Evolutionary conservation across 2,888 invertebrate genomes (phyloP).

Genomic region (Charanyca ferruginea): DNA sequence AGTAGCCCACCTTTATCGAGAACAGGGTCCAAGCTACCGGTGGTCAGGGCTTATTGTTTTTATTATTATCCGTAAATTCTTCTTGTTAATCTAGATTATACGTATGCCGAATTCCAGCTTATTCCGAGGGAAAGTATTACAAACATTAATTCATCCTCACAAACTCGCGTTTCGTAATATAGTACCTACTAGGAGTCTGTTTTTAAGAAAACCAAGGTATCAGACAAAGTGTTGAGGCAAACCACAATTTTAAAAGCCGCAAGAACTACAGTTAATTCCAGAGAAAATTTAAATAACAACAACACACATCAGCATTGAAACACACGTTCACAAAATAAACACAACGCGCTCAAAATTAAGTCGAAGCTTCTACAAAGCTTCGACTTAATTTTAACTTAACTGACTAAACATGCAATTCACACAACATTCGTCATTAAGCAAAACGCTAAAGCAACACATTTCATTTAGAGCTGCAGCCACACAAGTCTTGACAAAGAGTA

Average conservation of each 20-base stretch:
- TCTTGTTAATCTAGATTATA: too few relatives aligned
- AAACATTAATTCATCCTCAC: too few relatives aligned
- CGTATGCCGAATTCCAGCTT: too few relatives aligned
- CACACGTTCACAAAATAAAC: conserved; percentile 26
- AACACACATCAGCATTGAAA: conserved; percentile 31
- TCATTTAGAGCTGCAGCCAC: conserved; percentile 47
- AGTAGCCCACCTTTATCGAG: too few relatives aligned
- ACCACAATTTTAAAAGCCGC: not conserved
- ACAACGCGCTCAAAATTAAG: conserved; percentile 24
- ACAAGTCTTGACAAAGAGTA: conserved; percentile 60
- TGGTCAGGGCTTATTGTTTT: too few relatives aligned
- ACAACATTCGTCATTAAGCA: conserved; percentile 51
- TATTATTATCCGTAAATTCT: too few relatives aligned
- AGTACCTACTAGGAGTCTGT: too few relatives aligned
- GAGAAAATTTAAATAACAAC: conserved; percentile 6
- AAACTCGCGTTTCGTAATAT: too few relatives aligned
- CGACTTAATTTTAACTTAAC: too few relatives aligned
- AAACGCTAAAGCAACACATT: conserved; percentile 43
- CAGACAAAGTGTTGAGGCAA: not conserved
- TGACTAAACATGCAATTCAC: conserved; percentile 44
- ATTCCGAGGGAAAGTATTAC: too few relatives aligned
- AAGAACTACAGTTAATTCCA: not conserved
- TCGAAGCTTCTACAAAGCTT: too few relatives aligned
- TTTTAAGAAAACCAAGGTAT: not conserved
- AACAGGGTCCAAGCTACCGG: too few relatives aligned